Evolutionary conservation across 2,113 vertebrate species (phyloP), one percentile per base, ranked within the genome.

Genomic region (Eclectus roratus): DNA sequence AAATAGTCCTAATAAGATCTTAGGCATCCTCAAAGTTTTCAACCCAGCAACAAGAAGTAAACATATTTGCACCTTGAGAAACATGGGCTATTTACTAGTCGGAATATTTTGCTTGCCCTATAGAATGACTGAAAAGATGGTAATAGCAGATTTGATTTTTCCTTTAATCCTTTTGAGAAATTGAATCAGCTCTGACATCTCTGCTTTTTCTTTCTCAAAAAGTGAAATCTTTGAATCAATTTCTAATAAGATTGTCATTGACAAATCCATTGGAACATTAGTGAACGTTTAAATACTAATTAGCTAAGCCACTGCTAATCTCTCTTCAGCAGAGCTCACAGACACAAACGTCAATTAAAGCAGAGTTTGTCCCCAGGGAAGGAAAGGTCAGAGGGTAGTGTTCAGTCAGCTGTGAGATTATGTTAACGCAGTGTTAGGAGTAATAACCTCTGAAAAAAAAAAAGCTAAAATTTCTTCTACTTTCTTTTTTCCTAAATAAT

Each of bases 221-320:
- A 91, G 73, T 46, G 64, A 96, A 97, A 97, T 93, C 63, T 96
- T 94, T 87, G 60, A 96, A 97, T 97, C 94, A 95, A 85, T 96
- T 98, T 98, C 92, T 96, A 98, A 97, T 89, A 95, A 96, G 95
- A 97, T 96, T 97, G 88, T 93, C 97, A 97, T 97, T 78, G 96
- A 97, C 98, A 98, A 97, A 97, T 96, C 82, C 96, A 97, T 70
- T 85, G 95, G 71, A 98, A 98, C 96, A 96, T 97, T 97, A 98
- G 97, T 10, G 85, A 97, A 95, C 96, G 97, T 97, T 98, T 98
- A 98, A 98, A 98, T 98, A 96, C 97, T 98, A 98, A 98, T 98
- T 98, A 98, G 98, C 98, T 97, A 97, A 98, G 70, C 94, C 93
- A 94, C 94, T 94, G 94, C 96, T 98, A 98, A 98, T 98, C 98